Conservation (phyloP, 2,888 invertebrate species). For the Melieria crassipennis region DNA sequence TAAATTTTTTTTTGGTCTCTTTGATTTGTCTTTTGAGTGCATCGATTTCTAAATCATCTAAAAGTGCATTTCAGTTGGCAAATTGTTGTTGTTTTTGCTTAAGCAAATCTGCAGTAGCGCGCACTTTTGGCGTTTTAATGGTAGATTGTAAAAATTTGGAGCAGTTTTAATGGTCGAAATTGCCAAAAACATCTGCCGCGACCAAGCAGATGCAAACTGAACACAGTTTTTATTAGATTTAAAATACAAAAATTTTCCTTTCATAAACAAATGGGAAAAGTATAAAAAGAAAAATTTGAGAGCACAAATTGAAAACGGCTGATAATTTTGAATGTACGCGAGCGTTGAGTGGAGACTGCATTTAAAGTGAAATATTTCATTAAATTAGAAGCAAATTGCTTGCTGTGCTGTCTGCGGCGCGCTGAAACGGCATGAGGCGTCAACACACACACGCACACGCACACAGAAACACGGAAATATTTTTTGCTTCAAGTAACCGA, state of each 20-base stretch:
- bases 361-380: too few species aligned
- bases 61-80: too few species aligned
- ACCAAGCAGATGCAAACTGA: constrained; percentile 10
- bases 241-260: neutral
- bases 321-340: neutral
- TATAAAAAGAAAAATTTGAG: neutral
- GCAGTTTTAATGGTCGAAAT: constrained; percentile 12
- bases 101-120: neutral
- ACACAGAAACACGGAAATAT: too few species aligned
- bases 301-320: constrained; percentile 3
- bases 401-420: neutral
- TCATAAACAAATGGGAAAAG: neutral
- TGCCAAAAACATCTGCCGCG: neutral
- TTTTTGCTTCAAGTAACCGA: neutral
- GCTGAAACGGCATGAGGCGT: too few species aligned
- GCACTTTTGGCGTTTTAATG: neutral
- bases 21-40: too few species aligned
- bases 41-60: too few species aligned
- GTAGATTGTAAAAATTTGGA: neutral
- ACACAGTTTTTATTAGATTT: constrained; percentile 3
- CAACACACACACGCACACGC: too few species aligned
- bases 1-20: too few species aligned
- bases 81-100: too few species aligned
- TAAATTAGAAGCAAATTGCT: too few species aligned
- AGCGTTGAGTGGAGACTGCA: too few species aligned